Percentiles rank a stretch among this genome's conserved stretches.
These are phyloP conservation scores for Triplophysa yarkandensis DNA, from an alignment of 2,797 vertebrate genomes.

Conservation along the genomic window DNA sequence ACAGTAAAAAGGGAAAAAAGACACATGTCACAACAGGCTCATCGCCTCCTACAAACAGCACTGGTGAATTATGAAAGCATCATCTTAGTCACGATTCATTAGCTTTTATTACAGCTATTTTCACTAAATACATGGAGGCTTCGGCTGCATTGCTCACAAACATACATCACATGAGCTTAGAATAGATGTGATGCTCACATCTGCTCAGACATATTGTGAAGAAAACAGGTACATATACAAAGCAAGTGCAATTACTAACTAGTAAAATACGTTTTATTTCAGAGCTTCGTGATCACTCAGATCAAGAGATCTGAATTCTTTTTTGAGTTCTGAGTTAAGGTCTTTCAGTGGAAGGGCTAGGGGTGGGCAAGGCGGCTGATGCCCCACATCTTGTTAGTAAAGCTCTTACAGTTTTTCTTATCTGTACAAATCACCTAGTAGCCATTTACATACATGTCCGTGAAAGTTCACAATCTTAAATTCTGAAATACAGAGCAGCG, in stretches of 20 bases:
- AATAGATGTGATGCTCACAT: constrained; percentile 31
- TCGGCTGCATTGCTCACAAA: constrained; percentile 11
- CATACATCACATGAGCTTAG: constrained; percentile 1
- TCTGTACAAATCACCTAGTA: no score
- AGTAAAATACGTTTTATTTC: no score
- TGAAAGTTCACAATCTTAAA: no score
- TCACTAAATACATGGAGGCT: constrained; percentile 22
- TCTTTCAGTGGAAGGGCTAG: no score
- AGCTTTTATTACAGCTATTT: constrained; percentile 43
- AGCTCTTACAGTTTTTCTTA: no score
- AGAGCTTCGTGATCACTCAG: no score
- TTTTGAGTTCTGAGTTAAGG: no score
- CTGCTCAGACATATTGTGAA: constrained; percentile 30
- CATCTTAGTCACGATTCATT: constrained; percentile 45
- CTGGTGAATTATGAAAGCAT: constrained; percentile 44
- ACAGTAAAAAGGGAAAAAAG: background rate
- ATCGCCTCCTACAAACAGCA: constrained; percentile 43
- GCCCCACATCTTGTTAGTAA: no score
- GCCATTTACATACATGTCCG: no score
- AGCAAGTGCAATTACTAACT: no score
- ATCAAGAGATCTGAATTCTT: background rate
- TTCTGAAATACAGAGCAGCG: no score
- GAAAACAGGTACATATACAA: constrained; percentile 9
- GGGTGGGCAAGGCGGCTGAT: no score
- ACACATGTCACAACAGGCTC: constrained; percentile 4